A percentile compares a stretch with the other conserved stretches of the same genome.
These are phyloP conservation scores for Climacteris rufus DNA, from an alignment of 2,113 vertebrate species.

Conservation along the genomic window DNA sequence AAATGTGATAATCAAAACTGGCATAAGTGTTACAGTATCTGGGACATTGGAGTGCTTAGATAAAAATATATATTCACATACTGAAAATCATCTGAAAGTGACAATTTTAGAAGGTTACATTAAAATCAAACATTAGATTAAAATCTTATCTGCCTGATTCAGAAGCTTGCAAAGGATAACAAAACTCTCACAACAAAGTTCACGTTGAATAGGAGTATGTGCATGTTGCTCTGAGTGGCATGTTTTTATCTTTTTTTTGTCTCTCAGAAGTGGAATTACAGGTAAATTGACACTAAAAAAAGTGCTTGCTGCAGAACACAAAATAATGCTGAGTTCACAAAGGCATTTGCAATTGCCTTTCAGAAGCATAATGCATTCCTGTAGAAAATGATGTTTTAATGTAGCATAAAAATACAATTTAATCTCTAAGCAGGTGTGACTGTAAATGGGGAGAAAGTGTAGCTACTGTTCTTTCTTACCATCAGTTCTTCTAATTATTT, in stretches of 20 bases:
- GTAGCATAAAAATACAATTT: constrained; percentile 71
- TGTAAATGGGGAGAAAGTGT: constrained; percentile 16
- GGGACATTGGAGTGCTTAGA: not conserved
- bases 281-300: constrained; percentile 51
- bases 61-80: not conserved
- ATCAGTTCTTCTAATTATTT: constrained; percentile 50
- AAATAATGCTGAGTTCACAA: constrained; percentile 62
- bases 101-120: not conserved
- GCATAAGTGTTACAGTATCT: not conserved
- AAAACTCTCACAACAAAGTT: not conserved
- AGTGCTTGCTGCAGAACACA: constrained; percentile 50
- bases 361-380: constrained; percentile 45
- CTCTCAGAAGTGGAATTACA: constrained; percentile 13
- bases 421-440: constrained; percentile 74
- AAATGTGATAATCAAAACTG: not conserved
- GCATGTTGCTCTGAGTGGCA: not conserved
- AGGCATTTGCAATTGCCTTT: constrained; percentile 52
- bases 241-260: not conserved
- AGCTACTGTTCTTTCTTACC: constrained; percentile 30
- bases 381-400: constrained; percentile 69
- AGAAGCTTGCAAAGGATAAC: constrained; percentile 1
- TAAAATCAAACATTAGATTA: constrained; percentile 5
- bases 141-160: constrained; percentile 16
- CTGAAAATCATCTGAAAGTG: not conserved
- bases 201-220: not conserved